Evolutionary conservation across 2,797 vertebrate species (phyloP).

Genomic region (Glyptemys insculpta): DNA sequence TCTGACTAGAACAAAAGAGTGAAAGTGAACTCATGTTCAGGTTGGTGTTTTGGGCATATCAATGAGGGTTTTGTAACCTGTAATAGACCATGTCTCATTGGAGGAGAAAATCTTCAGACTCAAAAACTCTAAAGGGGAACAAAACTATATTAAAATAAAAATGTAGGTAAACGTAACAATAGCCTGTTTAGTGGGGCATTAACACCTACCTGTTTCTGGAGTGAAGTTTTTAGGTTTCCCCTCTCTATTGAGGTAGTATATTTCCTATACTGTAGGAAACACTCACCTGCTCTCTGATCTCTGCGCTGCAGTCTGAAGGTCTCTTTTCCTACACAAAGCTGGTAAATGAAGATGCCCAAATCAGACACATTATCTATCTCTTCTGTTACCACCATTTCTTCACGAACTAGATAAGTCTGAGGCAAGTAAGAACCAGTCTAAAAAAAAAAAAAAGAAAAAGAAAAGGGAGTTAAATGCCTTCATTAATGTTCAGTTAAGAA

Average conservation of each 20-base stretch:
- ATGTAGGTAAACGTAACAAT: not conserved
- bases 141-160: not conserved
- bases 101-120: not conserved
- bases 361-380: conserved; percentile 91
- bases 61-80: not conserved
- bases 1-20: not conserved
- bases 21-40: not conserved
- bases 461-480: not conserved
- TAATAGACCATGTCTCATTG: not conserved
- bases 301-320: conserved; percentile 92
- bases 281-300: conserved; percentile 85
- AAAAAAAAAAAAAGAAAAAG: not conserved
- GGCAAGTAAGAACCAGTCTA: conserved; percentile 91
- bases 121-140: not conserved
- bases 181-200: not conserved
- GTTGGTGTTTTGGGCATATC: not conserved
- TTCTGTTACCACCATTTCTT: conserved; percentile 95
- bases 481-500: conserved; percentile 9
- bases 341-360: conserved; percentile 93
- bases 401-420: conserved; percentile 91
- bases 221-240: not conserved
- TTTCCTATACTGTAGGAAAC: not conserved
- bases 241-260: accelerated
- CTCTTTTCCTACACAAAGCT: conserved; percentile 91
- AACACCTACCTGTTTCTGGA: not conserved